Conservation (phyloP, 2,888 invertebrate species). For the Chydorus sphaericus region DNA sequence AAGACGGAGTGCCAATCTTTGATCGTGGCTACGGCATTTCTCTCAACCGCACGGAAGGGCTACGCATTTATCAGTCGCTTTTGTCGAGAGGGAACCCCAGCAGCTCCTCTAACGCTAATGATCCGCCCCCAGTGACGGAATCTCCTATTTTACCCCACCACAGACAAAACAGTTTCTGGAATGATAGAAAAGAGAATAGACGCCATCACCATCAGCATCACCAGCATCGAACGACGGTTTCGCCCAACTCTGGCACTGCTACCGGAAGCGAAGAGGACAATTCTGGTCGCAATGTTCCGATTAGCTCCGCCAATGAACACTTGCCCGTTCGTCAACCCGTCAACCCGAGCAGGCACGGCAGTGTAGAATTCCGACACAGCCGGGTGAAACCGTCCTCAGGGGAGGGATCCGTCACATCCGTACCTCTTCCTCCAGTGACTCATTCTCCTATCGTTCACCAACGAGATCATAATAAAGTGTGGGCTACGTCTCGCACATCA, state of each 20-base stretch:
- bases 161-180: conserved; percentile 15
- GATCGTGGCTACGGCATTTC: conserved; percentile 17
- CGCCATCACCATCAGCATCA: background rate
- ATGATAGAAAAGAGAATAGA: conserved; percentile 3
- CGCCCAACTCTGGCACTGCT: background rate
- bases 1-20: conserved; percentile 16
- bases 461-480: conserved; percentile 10
- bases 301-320: too few species aligned
- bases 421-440: conserved; percentile 9
- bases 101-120: too few species aligned
- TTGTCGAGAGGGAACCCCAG: conserved; percentile 22
- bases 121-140: conserved; percentile 14
- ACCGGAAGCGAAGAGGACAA: too few species aligned
- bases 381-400: conserved; percentile 8
- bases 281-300: too few species aligned
- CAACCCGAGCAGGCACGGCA: background rate
- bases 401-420: too few species aligned
- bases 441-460: too few species aligned
- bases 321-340: background rate
- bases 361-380: conserved; percentile 9
- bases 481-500: background rate
- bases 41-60: conserved; percentile 21
- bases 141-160: conserved; percentile 15
- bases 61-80: conserved; percentile 24
- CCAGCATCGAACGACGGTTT: background rate